Conservation (phyloP, 1,140 invertebrate species). For the Coelopa frigida region DNA sequence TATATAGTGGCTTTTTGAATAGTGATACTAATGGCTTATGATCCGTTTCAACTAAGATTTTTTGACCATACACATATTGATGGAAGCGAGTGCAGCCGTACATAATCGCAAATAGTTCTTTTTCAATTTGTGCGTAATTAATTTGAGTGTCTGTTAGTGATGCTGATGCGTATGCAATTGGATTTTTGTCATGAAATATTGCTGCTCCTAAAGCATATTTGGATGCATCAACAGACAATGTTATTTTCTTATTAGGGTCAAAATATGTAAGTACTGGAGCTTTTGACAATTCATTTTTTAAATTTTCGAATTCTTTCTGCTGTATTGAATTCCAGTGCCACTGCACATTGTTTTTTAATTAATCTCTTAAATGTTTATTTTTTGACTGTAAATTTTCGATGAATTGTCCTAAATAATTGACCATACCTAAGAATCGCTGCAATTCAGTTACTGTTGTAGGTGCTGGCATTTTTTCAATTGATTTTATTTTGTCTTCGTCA, state of each 20-base stretch:
- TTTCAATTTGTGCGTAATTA: conserved; percentile 46
- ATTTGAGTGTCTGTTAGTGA: conserved; percentile 28
- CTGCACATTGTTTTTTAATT: conserved; percentile 2
- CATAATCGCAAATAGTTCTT: conserved; percentile 43
- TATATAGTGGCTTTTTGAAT: conserved; percentile 43
- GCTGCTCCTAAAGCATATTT: conserved; percentile 31
- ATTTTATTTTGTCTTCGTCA: conserved; percentile 17
- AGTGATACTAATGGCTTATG: conserved; percentile 46
- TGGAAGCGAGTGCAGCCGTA: conserved; percentile 42
- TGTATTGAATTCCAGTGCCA: conserved; percentile 10
- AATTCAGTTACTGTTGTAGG: conserved; percentile 25
- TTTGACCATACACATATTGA: conserved; percentile 30
- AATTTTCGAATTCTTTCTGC: conserved; percentile 13
- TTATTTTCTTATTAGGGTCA: conserved; percentile 24
- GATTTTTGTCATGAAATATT: conserved; percentile 33
- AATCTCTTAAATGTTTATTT: conserved; percentile 6
- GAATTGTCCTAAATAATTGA: conserved; percentile 26
- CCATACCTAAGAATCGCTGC: conserved; percentile 24
- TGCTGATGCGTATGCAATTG: conserved; percentile 35
- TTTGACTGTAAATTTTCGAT: conserved; percentile 22
- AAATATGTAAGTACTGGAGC: conserved; percentile 33
- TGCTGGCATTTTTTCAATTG: conserved; percentile 25
- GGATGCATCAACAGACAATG: conserved; percentile 37
- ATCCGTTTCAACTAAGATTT: conserved; percentile 42
- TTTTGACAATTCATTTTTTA: conserved; percentile 28